Evolutionary conservation across 2,797 vertebrate species (phyloP), one percentile per base, ranked within the genome.

Genomic region (Trachops cirrhosus): DNA sequence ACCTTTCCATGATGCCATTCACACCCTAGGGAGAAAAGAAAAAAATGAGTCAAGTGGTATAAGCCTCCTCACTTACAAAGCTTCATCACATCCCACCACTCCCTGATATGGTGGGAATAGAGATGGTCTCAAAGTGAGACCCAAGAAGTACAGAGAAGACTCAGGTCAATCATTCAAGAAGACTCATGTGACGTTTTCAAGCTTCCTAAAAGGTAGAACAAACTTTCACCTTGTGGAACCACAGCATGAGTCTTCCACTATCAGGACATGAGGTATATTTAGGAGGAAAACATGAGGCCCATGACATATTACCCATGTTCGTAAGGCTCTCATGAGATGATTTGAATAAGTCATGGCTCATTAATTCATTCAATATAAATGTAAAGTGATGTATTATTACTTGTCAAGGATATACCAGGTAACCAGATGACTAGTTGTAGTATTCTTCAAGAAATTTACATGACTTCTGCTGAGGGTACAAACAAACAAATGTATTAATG

Each of bases 21-120:
- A 70, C 41, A 92, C 50, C 82, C 96, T 97, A 73, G 59, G 50
- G 44, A 95, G 26, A 88, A 95, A 32, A 48, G 52, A 62, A 95
- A 95, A 92, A 78, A 6, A 44, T 4, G 5, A 78, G 24, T 96
- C 54, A 90, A 52, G 19, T 29, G 91, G 29, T 14, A 29, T 32
- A 84, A 29, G 9, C 1, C 6, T 96, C 34, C 4, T 18, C 19
- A 73, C 12, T 92, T 22, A 26, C 2, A 73, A 95, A 91, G 15
- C 8, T 74, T 68, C n/a, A 41, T 52, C 54, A 67, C 26, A 54
- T 26, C 8, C 68, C 41, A 68, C 4, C 52, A 39, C 21, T 1
- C 5, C 9, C 5, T 46, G 9, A 32, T 32, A 7, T 6, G 32
- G 39, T 75, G 5, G 48, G 24, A 93, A 78, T 67, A 41, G 39